Base-by-base conservation (phyloP, 2,113 vertebrate species). In the Speoplatyrhinus poulsoni region DNA sequence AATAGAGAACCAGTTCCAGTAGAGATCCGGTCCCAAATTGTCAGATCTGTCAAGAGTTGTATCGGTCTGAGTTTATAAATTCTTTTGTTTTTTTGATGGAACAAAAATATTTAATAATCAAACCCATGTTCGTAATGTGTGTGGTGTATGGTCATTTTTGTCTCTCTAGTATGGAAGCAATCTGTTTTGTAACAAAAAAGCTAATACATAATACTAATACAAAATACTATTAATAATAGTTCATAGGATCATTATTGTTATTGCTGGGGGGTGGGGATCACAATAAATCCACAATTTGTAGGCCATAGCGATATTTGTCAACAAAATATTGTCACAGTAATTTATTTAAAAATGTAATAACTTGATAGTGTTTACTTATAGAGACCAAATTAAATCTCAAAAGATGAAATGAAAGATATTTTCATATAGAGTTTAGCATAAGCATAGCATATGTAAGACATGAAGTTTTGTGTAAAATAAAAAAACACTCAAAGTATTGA, bases 81-180 rank as follows among this genome's bases (percentile, higher is more conserved):
- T 19, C 19, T 1, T 19, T 19, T 1, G 19, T 19, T 19, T 19
- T 19, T 19, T 77, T 90, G 91, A 91, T 92, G 89, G 19, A 19
- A 19, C 2, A 19, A 1, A 19, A 19, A 19, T 19, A 19, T 19
- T 19, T 19, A 1, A 19, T 19, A 19, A 19, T 19, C 19, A 19
- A 19, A 19, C 19, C 19, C 19, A 19, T 19, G 19, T 19, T 19
- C 19, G 2, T 19, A 19, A 19, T 19, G 19, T 19, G 19, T 19
- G 19, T 19, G 19, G 19, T 19, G 19, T 19, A 19, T 19, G 19
- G 19, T 19, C 19, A 19, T 19, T 19, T 19, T 19, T 19, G 19
- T 1, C 19, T 19, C 10, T 11, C 49, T 15, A 19, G 19, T 19
- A 19, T 19, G 19, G 19, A 19, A 19, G 19, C 19, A 19, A 19